Evolutionary conservation across 2,888 invertebrate species (phyloP).

Genomic region (Chymomyza caudatula): DNA sequence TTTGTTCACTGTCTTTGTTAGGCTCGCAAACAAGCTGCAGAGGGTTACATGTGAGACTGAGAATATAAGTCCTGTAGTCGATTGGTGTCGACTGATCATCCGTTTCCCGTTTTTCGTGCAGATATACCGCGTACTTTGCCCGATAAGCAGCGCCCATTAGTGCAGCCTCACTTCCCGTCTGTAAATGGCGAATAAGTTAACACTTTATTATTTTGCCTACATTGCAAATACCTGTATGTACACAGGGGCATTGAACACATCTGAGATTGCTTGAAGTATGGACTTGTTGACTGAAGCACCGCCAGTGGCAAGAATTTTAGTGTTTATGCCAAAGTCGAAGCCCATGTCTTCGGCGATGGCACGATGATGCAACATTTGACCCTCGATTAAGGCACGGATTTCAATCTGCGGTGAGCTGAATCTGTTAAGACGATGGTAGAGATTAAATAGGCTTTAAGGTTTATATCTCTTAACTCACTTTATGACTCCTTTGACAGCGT

Average conservation of each 20-base stretch:
- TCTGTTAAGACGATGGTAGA: conserved; percentile 37
- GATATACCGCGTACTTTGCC: conserved; percentile 81
- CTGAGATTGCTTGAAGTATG: conserved; percentile 92
- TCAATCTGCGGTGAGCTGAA: conserved; percentile 84
- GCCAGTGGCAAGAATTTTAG: conserved; percentile 93
- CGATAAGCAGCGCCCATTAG: conserved; percentile 89
- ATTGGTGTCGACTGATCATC: conserved; percentile 16
- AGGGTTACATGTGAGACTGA: conserved; percentile 71
- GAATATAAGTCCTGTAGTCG: conserved; percentile 73
- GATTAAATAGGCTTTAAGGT: background rate
- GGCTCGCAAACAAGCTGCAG: conserved; percentile 84
- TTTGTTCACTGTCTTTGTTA: conserved; percentile 84
- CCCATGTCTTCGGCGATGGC: conserved; percentile 90
- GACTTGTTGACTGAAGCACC: conserved; percentile 93
- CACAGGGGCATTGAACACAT: conserved; percentile 95
- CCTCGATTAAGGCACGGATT: conserved; percentile 93
- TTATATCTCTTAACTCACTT: conserved; percentile 57
- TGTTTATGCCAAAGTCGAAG: conserved; percentile 82
- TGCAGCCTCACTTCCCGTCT: conserved; percentile 91
- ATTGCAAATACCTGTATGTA: conserved; percentile 84
- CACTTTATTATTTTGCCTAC: background rate
- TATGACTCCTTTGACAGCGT: conserved; percentile 67
- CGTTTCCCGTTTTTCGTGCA: conserved; percentile 47
- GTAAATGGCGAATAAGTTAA: conserved; percentile 21
- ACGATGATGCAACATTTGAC: conserved; percentile 91